Base-by-base conservation (phyloP, 2,797 vertebrate species). In the Furcifer pardalis region DNA sequence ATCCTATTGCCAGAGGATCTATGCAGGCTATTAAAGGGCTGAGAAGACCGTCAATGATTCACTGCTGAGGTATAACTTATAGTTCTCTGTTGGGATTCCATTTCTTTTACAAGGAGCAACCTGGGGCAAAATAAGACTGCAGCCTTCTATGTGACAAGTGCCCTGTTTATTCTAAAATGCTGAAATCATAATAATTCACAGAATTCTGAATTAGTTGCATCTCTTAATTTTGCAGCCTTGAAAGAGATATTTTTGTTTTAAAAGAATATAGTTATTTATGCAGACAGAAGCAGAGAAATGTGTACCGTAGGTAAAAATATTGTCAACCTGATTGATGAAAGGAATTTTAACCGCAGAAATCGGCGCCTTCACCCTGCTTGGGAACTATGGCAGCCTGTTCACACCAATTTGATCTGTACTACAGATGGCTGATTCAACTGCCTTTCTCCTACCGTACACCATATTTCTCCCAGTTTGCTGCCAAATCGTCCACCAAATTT, bases 401-500 rank as follows among this genome's bases (percentile, higher is more conserved):
- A 79, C 86, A 90, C 76, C 6, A 69, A 32, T 35, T 84, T 77
- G 89, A 46, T 88, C 59, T 76, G 79, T 77, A 2, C 32, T 75
- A 59, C 81, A 88, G 62, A 90, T 80, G 78, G 27, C 23, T 84
- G 60, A 85, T 12, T 75, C 78, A 77, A 56, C 1, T 79, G 74
- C 42, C 69, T 78, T 86, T 87, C 81, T 52, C 37, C 66, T 80
- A 74, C 88, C 84, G n/a, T 87, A 49, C 68, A 71, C 6, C 8
- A 4, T 2, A 1, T 44, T 81, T 69, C 81, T 0, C 0, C 0
- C 5, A 35, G 21, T 49, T 1, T 46, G 32, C 7, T 89, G 69
- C 75, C 83, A 87, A 88, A 84, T 79, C 37, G 83, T 46, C 76
- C 78, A 90, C 42, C 17, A 90, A 89, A 87, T 78, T 78, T 25